phyloP scores from a whole-genome alignment of 2,888 invertebrate species.

The Cataglyphis cursor region DNA sequence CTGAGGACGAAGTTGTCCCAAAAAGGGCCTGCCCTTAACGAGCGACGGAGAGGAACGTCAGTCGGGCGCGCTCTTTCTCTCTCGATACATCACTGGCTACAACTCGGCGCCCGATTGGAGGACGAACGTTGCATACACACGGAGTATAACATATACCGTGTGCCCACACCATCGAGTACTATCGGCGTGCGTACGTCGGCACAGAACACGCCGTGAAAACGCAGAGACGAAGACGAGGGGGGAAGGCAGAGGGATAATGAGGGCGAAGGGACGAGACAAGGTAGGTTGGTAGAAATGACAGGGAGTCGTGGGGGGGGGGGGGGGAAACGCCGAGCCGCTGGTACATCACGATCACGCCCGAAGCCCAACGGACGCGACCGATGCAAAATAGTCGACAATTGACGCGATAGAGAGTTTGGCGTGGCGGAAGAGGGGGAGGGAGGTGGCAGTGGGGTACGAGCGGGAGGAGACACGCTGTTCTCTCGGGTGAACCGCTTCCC shows the following conservation, averaged over 20 bases:
- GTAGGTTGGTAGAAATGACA: too few relatives aligned
- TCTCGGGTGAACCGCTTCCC: slow-evolving; percentile 84
- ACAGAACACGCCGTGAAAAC: slow-evolving; percentile 14
- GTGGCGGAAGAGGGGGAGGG: slow-evolving; percentile 62
- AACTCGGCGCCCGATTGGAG: slow-evolving; percentile 70
- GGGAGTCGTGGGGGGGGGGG: neutral
- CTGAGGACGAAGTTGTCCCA: slow-evolving; percentile 45
- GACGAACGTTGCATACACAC: slow-evolving; percentile 51
- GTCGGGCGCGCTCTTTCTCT: neutral
- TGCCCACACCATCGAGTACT: slow-evolving; percentile 63
- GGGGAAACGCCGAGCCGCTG: slow-evolving; percentile 48
- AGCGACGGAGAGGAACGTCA: neutral
- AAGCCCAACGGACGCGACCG: slow-evolving; percentile 77
- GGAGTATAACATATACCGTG: slow-evolving; percentile 30
- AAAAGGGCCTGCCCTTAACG: slow-evolving; percentile 17
- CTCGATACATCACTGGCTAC: slow-evolving; percentile 66
- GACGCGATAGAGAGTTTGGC: slow-evolving; percentile 79
- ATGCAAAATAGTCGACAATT: slow-evolving; percentile 84
- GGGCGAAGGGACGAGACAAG: neutral
- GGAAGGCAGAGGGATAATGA: neutral
- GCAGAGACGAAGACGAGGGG: neutral
- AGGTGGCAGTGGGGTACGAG: slow-evolving; percentile 59
- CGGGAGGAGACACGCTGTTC: slow-evolving; percentile 80
- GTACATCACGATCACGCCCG: slow-evolving; percentile 74
- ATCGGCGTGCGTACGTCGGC: slow-evolving; percentile 67